Evolutionary conservation across 2,797 vertebrate species (phyloP).

Genomic region (Premnoplex brunnescens): DNA sequence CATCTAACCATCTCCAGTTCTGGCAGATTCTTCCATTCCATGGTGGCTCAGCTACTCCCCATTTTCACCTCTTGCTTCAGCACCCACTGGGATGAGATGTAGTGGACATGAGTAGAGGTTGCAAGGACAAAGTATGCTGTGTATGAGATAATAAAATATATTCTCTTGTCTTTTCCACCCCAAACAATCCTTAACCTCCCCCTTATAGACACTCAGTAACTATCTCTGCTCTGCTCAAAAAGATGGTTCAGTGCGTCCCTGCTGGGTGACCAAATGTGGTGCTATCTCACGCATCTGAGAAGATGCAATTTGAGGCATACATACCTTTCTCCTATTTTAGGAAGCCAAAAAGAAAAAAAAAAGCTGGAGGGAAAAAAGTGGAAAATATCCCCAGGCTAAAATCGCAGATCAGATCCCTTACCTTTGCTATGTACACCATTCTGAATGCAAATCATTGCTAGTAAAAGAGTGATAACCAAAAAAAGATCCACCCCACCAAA

Average conservation of each 20-base stretch:
- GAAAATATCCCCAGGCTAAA: not conserved
- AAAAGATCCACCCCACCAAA: rapidly evolving
- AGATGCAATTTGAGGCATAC: not conserved
- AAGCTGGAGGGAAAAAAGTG: not conserved
- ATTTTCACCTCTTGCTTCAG: not conserved
- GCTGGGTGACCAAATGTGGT: not conserved
- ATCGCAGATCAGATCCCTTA: not conserved
- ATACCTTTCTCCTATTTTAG: not conserved
- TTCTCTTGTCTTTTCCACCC: not conserved
- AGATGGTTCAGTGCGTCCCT: not conserved
- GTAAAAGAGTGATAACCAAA: not conserved
- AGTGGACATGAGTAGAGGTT: not conserved
- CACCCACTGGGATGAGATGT: not conserved
- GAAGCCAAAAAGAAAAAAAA: not conserved
- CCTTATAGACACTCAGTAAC: not conserved
- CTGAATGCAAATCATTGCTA: not conserved
- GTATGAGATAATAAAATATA: not conserved
- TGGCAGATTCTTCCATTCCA: not conserved
- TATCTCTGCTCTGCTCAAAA: not conserved
- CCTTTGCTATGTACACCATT: not conserved
- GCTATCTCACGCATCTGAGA: not conserved
- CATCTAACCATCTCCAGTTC: not conserved
- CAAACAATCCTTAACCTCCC: not conserved
- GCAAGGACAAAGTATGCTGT: not conserved
- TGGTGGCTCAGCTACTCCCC: not conserved